phyloP scores from a whole-genome alignment of 2,888 invertebrate species.

The Apantesis nais region DNA sequence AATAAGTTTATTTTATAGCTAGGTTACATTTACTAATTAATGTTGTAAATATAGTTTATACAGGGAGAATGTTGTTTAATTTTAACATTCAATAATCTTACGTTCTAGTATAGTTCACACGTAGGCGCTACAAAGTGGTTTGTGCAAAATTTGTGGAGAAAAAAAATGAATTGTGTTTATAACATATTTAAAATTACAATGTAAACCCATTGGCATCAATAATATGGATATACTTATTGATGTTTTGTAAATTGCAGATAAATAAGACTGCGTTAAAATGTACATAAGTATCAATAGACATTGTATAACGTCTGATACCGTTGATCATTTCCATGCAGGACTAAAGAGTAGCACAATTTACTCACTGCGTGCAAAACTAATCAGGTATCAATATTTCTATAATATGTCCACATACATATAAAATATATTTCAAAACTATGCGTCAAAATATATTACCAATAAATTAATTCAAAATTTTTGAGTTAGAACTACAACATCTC shows the following conservation, averaged over 20 bases:
- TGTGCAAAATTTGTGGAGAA: too few species aligned
- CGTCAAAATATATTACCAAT: not conserved
- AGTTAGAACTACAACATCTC: conserved; percentile 40
- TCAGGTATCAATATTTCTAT: too few species aligned
- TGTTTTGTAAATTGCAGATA: not conserved
- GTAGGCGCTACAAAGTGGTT: not conserved
- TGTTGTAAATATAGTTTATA: not conserved
- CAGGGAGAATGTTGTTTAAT: not conserved
- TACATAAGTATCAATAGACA: too few species aligned
- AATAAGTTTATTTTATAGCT: not conserved
- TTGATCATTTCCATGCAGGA: too few species aligned
- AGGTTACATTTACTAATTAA: not conserved
- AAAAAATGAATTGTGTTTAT: too few species aligned
- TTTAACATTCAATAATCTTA: not conserved
- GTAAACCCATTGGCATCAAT: not conserved
- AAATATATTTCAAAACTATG: not conserved
- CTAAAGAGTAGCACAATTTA: too few species aligned
- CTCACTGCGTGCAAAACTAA: too few species aligned
- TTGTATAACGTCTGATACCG: too few species aligned
- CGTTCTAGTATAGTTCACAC: not conserved
- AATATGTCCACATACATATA: too few species aligned
- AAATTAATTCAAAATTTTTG: conserved; percentile 29
- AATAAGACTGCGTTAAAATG: not conserved
- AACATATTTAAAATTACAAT: not conserved
- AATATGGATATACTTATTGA: not conserved